Evolutionary conservation across 2,888 invertebrate species (phyloP).

Genomic region (Horisme vitalbata): DNA sequence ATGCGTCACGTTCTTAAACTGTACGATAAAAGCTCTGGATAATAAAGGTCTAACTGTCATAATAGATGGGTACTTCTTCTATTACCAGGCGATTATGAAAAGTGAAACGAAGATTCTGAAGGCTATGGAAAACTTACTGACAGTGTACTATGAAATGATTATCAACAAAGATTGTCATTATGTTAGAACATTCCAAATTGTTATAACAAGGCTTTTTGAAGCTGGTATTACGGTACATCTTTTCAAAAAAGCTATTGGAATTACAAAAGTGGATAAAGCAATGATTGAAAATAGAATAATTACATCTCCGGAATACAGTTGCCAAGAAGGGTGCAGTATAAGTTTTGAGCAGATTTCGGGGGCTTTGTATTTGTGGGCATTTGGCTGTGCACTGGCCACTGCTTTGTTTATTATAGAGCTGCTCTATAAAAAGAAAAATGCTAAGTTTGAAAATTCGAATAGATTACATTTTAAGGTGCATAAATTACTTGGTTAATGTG

Average conservation of each 20-base stretch:
- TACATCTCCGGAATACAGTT: conserved; percentile 57
- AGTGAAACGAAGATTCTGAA: conserved; percentile 58
- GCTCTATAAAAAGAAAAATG: conserved; percentile 13
- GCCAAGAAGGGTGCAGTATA: conserved; percentile 59
- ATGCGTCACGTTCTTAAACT: conserved; percentile 50
- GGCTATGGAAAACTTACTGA: conserved; percentile 50
- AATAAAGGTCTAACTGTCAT: conserved; percentile 55
- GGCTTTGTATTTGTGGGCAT: conserved; percentile 53
- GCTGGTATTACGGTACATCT: conserved; percentile 59
- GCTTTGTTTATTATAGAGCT: conserved; percentile 53
- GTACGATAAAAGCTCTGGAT: conserved; percentile 39
- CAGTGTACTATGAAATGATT: conserved; percentile 63
- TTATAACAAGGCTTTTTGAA: conserved; percentile 53
- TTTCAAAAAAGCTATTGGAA: conserved; percentile 57
- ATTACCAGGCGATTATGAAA: conserved; percentile 50
- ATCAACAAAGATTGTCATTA: conserved; percentile 50
- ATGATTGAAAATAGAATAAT: conserved; percentile 48
- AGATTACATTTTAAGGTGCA: no score
- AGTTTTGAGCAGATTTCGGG: conserved; percentile 54
- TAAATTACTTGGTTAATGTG: no score
- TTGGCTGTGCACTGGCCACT: conserved; percentile 53
- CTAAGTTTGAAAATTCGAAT: no score
- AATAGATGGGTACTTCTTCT: conserved; percentile 48
- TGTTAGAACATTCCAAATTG: conserved; percentile 40
- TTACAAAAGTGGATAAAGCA: conserved; percentile 50